A percentile compares a stretch with the other conserved stretches of the same genome.
These are phyloP conservation scores for Morone chrysops DNA, from an alignment of 2,113 vertebrate genomes.

Conservation along the genomic window DNA sequence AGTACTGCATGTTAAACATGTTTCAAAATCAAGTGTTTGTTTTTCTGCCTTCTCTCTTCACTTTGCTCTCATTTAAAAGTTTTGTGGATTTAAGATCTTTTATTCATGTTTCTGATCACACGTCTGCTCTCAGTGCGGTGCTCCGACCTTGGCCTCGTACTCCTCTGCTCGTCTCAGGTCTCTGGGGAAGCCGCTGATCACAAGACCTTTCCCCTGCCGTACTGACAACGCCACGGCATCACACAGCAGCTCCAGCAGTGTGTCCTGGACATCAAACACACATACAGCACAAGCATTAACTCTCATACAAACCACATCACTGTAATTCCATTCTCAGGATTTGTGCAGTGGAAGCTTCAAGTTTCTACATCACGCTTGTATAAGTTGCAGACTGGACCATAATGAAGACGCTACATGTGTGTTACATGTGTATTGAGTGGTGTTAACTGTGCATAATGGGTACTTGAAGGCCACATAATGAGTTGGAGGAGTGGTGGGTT, in stretches of 20 bases:
- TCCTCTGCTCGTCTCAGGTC: conserved; percentile 89
- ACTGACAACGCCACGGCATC: conserved; percentile 85
- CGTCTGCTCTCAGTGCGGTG: not conserved
- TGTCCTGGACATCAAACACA: conserved; percentile 78
- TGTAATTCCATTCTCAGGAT: no score
- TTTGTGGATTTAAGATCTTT: not conserved
- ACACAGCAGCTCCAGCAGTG: conserved; percentile 88
- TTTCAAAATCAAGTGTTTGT: not conserved
- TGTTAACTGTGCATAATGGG: not conserved
- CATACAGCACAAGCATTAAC: not conserved
- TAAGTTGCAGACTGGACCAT: no score
- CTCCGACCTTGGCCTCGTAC: conserved; percentile 90
- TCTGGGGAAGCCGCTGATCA: conserved; percentile 91
- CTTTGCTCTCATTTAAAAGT: not conserved
- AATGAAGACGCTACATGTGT: not conserved
- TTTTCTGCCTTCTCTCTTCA: not conserved
- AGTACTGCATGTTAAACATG: not conserved
- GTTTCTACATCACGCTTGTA: no score
- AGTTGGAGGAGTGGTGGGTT: not conserved
- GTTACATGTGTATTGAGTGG: not conserved
- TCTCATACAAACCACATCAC: not conserved
- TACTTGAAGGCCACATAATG: not conserved
- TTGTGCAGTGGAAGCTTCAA: no score
- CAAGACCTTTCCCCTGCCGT: conserved; percentile 85
- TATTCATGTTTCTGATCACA: not conserved